phyloP scores from a whole-genome alignment of 2,113 vertebrate species.

The Fulmarus glacialis region DNA sequence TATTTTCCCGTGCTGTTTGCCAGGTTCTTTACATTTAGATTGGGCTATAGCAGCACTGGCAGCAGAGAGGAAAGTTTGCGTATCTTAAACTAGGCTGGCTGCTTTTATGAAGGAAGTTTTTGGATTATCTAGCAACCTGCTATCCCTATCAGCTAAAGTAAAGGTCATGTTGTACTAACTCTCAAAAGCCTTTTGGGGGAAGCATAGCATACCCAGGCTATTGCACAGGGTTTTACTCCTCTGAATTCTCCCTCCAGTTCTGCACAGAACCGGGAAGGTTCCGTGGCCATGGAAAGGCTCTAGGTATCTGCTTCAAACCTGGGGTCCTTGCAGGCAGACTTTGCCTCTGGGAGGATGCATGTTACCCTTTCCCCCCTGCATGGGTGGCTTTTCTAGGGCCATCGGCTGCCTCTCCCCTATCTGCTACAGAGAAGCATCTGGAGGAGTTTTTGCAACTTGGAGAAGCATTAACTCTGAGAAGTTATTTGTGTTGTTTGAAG shows the following conservation, averaged over 20 bases:
- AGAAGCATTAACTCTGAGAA: neutral
- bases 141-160: neutral
- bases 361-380: neutral
- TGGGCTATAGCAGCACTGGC: neutral
- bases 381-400: neutral
- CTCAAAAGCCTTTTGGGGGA: neutral
- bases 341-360: neutral
- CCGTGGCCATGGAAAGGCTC: neutral
- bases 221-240: neutral
- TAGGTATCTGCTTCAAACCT: neutral
- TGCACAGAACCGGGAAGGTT: neutral
- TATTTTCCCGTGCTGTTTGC: neutral
- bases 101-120: neutral
- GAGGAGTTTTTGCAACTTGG: neutral
- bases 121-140: neutral
- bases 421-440: neutral
- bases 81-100: neutral
- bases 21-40: neutral
- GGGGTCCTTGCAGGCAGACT: neutral
- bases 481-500: slow-evolving; percentile 43
- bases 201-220: neutral
- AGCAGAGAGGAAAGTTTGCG: neutral
- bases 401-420: neutral
- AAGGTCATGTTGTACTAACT: neutral
- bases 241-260: neutral